phyloP scores from a whole-genome alignment of 2,797 vertebrate genomes.

The Sylvilagus floridanus region DNA sequence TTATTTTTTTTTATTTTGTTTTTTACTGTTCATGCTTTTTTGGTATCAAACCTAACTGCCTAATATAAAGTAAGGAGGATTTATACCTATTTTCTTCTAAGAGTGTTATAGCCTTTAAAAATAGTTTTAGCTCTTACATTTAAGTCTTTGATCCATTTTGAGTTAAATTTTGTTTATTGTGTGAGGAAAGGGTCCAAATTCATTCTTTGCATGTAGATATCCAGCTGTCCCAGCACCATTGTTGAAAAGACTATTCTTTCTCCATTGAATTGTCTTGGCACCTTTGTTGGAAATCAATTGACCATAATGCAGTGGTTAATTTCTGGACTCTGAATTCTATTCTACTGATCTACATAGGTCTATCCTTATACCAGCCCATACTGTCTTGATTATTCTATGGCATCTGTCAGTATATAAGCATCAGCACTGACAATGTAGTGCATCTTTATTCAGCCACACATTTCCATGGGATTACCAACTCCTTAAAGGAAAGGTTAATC shows the following conservation, averaged over 20 bases:
- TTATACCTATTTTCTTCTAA: not conserved
- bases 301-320: not conserved
- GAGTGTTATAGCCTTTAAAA: conserved; percentile 30
- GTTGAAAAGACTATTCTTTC: conserved; percentile 15
- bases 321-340: not conserved
- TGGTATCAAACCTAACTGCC: not conserved
- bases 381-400: not conserved
- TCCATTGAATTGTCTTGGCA: not conserved
- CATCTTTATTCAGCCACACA: not conserved
- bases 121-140: not conserved
- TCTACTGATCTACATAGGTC: not conserved
- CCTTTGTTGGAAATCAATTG: not conserved
- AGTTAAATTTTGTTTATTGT: conserved; percentile 20
- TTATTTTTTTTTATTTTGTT: not conserved
- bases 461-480: not conserved
- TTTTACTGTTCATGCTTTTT: not conserved
- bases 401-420: not conserved
- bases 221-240: not conserved
- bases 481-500: not conserved
- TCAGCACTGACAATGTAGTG: not conserved
- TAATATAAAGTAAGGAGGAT: not conserved
- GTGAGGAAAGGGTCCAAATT: not conserved
- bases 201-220: not conserved
- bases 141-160: conserved; percentile 11
- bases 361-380: not conserved